Evolutionary conservation across 2,888 invertebrate species (phyloP), one percentile per base, ranked within the genome.

Genomic region (Cylloceria caligata): DNA sequence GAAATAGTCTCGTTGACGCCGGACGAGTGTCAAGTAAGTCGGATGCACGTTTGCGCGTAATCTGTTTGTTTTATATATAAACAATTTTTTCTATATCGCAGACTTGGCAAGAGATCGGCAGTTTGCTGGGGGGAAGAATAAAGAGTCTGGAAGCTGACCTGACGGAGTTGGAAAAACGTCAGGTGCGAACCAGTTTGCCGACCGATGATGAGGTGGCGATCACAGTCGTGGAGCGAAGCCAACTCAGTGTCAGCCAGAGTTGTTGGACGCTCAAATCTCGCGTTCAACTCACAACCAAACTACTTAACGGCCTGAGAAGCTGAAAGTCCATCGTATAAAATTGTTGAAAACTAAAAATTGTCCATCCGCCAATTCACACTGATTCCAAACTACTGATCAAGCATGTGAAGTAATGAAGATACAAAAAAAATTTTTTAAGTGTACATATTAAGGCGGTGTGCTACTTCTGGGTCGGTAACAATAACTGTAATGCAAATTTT

Each of bases 301-400:
- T 92, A 21, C 71, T 92, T 16, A 90, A 87, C 60, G 88, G 86
- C 84, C 87, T 92, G 84, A 90, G 89, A 73, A 92, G 92, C 88
- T 92, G 90, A 92, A 90, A 88, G 75, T 84, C 72, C 86, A 81
- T 77, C 72, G 79, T 83, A 80, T 81, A 81, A 81, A 77, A 80
- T 84, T 89, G 88, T 89, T 88, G 86, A 89, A 85, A 89, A 86
- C 36, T 73, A 75, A 39, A 77, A 34, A 52, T 83, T 83, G 83
- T 87, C 83, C 88, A 87, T 88, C 84, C 85, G 74, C 77, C 83
- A 77, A 78, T 86, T 82, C 9, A 47, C 34, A 13, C 27, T 47
- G 34, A 72, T n/a, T 47, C 9, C n/a, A n/a, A 71, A 57, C 27
- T 24, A 71, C 27, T 16, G 64, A 64, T 42, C 21, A 45, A 57